Base-by-base conservation (phyloP, 2,113 vertebrate species). In the Dinomys branickii region DNA sequence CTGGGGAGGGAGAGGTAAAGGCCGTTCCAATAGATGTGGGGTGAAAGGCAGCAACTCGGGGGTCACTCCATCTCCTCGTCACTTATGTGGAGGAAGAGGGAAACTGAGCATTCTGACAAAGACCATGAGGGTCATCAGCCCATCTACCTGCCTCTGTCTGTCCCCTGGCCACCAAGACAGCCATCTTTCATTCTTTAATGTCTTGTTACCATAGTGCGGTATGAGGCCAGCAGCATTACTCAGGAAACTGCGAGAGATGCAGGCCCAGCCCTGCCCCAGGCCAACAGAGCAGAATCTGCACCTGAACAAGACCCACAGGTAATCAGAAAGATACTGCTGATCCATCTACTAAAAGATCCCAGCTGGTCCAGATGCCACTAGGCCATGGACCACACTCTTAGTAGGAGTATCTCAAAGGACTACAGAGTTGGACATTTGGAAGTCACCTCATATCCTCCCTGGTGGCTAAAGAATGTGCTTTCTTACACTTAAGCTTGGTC, bases 1-100 rank as follows among this genome's bases (percentile, higher is more conserved):
- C 99, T 99, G 95, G 20, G 19, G 59, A 97, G 58, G 92, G 73
- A 96, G 84, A 77, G 95, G 2, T n/a, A 88, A 28, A 8, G 33
- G 87, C 3, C 3, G 78, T 93, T 69, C 2, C 14, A 87, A 91
- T 19, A 30, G 52, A 47, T 16, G 30, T 2, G 59, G 0, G 0
- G 75, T 71, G 3, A 44, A 71, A 82, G 30, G 47, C 73, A 75
- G 38, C n/a, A 1, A 35, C 2, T 11, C 71, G 2, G 7, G 14
- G 83, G 14, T 38, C 28, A 54, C 63, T 28, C 50, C 47, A 0
- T 3, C 5, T 17, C 90, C n/a, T 4, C 17, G 19, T 3, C 1
- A 50, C 16, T 1, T 30, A 33, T 1, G 11, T 17, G 30, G 56
- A 61, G 52, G 20, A 61, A 88, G 80, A n/a, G 65, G 8, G 13